A percentile compares a stretch with the other conserved stretches of the same genome.
These are phyloP conservation scores for Clarias fuscus DNA, from an alignment of 2,797 vertebrate species.

Conservation along the genomic window DNA sequence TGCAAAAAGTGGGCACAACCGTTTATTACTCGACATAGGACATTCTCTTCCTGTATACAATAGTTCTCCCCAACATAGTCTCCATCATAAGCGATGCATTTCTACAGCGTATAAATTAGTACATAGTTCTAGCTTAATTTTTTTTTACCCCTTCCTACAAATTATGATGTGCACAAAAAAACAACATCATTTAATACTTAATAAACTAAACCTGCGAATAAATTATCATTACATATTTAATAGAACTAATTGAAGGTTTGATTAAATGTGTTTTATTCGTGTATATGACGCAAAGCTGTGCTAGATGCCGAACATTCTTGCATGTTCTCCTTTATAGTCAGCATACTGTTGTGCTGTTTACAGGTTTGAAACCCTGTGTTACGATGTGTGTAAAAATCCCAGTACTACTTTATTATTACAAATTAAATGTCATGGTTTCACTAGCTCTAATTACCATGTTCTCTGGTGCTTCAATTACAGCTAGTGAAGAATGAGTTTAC, in stretches of 20 bases:
- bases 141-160: neutral
- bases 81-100: too few relatives aligned
- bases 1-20: too few relatives aligned
- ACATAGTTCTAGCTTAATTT: neutral
- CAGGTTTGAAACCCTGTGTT: neutral
- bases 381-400: neutral
- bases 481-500: neutral
- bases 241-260: neutral
- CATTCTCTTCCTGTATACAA: too few relatives aligned
- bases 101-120: neutral
- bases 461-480: neutral
- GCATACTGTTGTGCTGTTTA: neutral
- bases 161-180: neutral
- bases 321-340: neutral
- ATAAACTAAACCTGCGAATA: neutral
- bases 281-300: neutral
- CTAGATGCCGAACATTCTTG: neutral
- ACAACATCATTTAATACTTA: neutral
- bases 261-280: neutral
- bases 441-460: neutral
- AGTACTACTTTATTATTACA: neutral
- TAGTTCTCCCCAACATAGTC: too few relatives aligned
- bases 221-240: neutral
- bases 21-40: too few relatives aligned
- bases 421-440: neutral